Evolutionary conservation across 2,113 vertebrate genomes (phyloP).

Genomic region (Scatophagus argus): DNA sequence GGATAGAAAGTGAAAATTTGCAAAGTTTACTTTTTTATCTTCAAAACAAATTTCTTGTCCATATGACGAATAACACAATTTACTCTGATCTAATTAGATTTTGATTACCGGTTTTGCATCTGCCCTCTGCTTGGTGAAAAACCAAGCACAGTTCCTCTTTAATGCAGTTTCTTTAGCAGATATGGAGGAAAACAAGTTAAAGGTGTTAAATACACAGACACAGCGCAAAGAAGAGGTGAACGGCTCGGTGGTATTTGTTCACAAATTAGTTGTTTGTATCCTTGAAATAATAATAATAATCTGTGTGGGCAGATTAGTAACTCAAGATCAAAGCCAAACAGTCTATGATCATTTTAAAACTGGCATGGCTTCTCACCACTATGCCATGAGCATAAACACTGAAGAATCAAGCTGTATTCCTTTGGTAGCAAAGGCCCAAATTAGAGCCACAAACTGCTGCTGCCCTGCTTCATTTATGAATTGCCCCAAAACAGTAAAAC

Average conservation of each 20-base stretch:
- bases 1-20: background rate
- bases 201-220: background rate
- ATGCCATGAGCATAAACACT: conserved; percentile 11
- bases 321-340: conserved; percentile 17
- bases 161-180: background rate
- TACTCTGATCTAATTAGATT: background rate
- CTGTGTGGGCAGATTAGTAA: conserved; percentile 1
- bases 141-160: background rate
- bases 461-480: background rate
- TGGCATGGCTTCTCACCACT: conserved; percentile 1
- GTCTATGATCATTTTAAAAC: conserved; percentile 23
- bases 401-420: background rate
- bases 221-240: background rate
- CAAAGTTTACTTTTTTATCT: background rate
- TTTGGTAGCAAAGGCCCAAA: background rate
- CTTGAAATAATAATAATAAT: conserved; percentile 30
- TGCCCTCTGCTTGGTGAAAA: background rate
- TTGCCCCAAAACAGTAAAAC: background rate
- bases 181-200: background rate
- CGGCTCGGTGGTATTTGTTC: background rate
- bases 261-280: background rate
- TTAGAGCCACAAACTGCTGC: background rate
- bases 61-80: background rate
- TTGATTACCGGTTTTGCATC: background rate
- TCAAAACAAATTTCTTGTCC: background rate